Percentiles rank a stretch among this genome's conserved stretches.
These are phyloP conservation scores for Ploceus nigricollis DNA, from an alignment of 2,113 vertebrate species.

Conservation along the genomic window DNA sequence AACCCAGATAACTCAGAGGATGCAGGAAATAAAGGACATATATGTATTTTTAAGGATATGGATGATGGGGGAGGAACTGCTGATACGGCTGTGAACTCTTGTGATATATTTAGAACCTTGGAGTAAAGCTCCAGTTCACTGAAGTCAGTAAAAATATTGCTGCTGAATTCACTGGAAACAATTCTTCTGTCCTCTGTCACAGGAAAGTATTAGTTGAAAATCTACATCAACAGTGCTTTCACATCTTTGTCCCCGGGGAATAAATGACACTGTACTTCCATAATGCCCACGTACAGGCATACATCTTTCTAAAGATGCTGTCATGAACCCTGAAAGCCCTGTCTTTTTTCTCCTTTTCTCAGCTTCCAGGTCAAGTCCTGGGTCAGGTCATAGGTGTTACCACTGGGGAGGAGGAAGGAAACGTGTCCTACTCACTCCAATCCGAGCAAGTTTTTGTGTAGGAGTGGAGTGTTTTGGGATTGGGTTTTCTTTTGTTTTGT, in stretches of 20 bases:
- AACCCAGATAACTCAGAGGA: neutral
- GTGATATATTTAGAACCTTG: constrained; percentile 34
- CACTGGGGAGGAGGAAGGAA: constrained; percentile 48
- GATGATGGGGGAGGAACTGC: neutral
- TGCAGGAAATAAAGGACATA: constrained; percentile 1
- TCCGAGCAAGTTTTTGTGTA: neutral
- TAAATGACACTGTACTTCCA: constrained; percentile 11
- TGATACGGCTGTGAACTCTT: constrained; percentile 14
- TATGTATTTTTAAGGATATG: constrained; percentile 17
- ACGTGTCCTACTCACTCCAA: neutral
- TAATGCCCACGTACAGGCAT: neutral
- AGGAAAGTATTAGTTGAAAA: constrained; percentile 28
- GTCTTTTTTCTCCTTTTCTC: constrained; percentile 11
- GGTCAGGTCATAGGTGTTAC: constrained; percentile 60
- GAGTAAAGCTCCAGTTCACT: neutral
- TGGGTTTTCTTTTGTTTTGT: neutral
- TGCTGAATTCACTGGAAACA: neutral
- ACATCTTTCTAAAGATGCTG: constrained; percentile 33
- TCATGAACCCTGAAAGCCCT: constrained; percentile 19
- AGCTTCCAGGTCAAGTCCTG: constrained; percentile 54
- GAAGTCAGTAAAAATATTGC: neutral
- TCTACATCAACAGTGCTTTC: neutral
- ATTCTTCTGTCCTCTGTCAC: neutral
- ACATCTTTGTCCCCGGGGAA: constrained; percentile 21
- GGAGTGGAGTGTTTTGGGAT: neutral